phyloP scores from a whole-genome alignment of 2,888 invertebrate genomes.

The Rhamphomyia laevipes region DNA sequence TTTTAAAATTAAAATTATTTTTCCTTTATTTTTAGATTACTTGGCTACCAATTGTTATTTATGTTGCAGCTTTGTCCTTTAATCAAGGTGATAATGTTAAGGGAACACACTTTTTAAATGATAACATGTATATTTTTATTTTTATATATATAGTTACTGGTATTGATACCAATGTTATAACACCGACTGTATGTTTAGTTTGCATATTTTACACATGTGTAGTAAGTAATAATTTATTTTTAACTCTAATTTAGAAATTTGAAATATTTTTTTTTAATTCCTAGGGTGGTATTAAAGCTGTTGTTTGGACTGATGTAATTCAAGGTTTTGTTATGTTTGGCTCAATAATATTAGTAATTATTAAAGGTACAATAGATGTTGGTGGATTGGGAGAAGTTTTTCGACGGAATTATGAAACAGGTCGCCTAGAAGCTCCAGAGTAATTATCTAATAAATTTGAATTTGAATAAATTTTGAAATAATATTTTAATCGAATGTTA shows the following conservation, averaged over 20 bases:
- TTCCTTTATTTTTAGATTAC: conserved; percentile 21
- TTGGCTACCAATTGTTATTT: conserved; percentile 41
- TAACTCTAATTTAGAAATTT: background rate
- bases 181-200: conserved; percentile 64
- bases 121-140: background rate
- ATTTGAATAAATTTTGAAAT: too few relatives aligned
- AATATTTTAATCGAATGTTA: too few relatives aligned
- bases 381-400: conserved; percentile 56
- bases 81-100: conserved; percentile 52
- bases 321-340: conserved; percentile 66
- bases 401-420: conserved; percentile 54
- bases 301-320: conserved; percentile 74
- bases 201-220: conserved; percentile 83
- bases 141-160: conserved; percentile 43
- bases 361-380: conserved; percentile 61
- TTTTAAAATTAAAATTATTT: too few relatives aligned
- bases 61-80: conserved; percentile 63
- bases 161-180: conserved; percentile 66
- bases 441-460: conserved; percentile 32
- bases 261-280: conserved; percentile 21
- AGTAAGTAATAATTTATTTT: conserved; percentile 55
- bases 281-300: conserved; percentile 72
- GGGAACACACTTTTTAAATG: background rate
- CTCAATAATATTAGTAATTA: conserved; percentile 55
- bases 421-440: conserved; percentile 58